These are phyloP conservation scores for Thecophora atra DNA, from an alignment of 2,888 invertebrate genomes.

Conservation along the genomic window DNA sequence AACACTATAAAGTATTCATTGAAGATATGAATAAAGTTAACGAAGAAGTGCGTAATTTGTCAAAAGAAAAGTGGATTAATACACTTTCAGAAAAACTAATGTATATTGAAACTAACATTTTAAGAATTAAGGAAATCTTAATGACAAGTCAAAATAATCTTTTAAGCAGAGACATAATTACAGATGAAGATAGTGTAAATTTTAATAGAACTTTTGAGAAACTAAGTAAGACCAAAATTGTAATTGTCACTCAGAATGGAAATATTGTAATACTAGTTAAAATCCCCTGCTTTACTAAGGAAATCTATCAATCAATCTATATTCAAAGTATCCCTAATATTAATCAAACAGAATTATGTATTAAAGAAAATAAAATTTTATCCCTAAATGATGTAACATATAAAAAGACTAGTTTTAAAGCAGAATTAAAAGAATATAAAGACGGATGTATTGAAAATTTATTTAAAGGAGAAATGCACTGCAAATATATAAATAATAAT, in stretches of 20 bases:
- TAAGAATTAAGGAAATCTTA: slow-evolving; percentile 25
- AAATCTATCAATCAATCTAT: slow-evolving; percentile 10
- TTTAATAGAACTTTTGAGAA: too few species aligned
- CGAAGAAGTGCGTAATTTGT: slow-evolving; percentile 16
- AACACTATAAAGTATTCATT: slow-evolving; percentile 15
- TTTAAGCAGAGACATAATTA: slow-evolving; percentile 21
- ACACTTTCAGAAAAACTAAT: slow-evolving; percentile 23
- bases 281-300: slow-evolving; percentile 6
- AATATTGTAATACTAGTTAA: slow-evolving; percentile 7
- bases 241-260: slow-evolving; percentile 5
- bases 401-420: slow-evolving; percentile 4
- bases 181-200: too few species aligned
- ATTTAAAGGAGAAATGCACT: slow-evolving; percentile 9
- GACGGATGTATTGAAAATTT: slow-evolving; percentile 17
- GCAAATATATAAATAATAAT: slow-evolving; percentile 26
- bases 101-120: slow-evolving; percentile 28
- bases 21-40: slow-evolving; percentile 25
- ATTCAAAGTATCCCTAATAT: neutral
- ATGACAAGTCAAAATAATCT: slow-evolving; percentile 30
- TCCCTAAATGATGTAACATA: slow-evolving; percentile 3
- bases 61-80: slow-evolving; percentile 15
- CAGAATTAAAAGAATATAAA: slow-evolving; percentile 17
- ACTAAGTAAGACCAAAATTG: neutral
- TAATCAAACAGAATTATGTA: neutral
- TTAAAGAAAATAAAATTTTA: neutral